Base-by-base conservation (phyloP, 2,888 invertebrate species). In the Embidobia sp. region DNA sequence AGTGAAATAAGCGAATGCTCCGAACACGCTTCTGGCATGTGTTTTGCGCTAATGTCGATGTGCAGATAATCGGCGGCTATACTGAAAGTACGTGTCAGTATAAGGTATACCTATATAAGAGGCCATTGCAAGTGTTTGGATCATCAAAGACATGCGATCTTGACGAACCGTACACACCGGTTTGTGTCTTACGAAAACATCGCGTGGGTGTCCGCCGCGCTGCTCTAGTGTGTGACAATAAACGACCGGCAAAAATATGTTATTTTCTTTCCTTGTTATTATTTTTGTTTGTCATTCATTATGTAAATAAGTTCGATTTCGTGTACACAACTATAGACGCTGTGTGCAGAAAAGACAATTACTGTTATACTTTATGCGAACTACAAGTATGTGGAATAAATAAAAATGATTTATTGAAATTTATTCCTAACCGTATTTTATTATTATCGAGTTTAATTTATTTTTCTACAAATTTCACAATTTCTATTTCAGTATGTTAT, bases 111-210 rank as follows among this genome's bases (percentile, higher is more conserved):
- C 51, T 61, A 74, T 61, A 61, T 51, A 51, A 42, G 6, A 33
- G 49, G 42, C 42, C 33, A 29, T 48, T 35, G 59, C 15, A 66
- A 63, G 72, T 64, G 76, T 53, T 69, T 51, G 64, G 61, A 73
- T 76, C 74, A 61, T 70, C 69, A 77, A 64, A 76, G 82, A 83
- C 85, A 85, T 84, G 85, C 85, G 67, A 85, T 85, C 83, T 82
- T 79, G 77, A 67, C 77, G 61, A 78, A 80, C 77, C 61, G 80
- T 64, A 76, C 78, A 79, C 57, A 46, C 79, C 79, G 83, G 80
- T 55, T 53, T 27, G 42, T 59, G 26, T 15, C 31, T 27, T 35
- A 53, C 27, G 6, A 49, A 70, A 42, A 33, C 27, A 29, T 66
- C 19, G 27, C 6, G 22, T 22, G 22, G 22, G 22, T 22, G 22